Conservation (phyloP, 2,797 vertebrate genomes). For the Spinus olivaceus region DNA sequence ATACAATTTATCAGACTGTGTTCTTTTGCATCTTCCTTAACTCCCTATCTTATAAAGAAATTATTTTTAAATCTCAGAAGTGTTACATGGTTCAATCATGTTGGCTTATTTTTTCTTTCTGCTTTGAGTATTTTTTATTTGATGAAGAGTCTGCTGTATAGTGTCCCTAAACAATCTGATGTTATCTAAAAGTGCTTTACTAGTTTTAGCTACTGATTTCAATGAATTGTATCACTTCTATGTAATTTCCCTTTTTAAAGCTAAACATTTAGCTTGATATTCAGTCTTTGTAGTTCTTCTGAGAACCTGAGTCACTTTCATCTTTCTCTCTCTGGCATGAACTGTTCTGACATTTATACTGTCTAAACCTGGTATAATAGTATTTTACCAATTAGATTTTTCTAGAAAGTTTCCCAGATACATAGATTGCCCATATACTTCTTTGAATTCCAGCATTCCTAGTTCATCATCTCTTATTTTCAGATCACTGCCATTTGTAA, state of each 20-base stretch:
- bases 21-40: background rate
- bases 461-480: background rate
- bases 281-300: background rate
- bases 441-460: background rate
- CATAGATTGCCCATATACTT: fast-evolving
- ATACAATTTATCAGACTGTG: background rate
- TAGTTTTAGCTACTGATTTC: background rate
- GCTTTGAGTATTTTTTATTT: background rate
- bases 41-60: background rate
- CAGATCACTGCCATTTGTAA: background rate
- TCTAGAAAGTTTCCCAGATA: background rate
- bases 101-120: background rate
- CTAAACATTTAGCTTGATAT: background rate
- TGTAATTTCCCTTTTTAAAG: background rate
- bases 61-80: background rate
- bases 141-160: background rate
- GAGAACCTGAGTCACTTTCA: background rate
- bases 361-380: background rate
- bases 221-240: background rate
- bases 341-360: background rate
- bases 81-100: background rate
- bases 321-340: background rate
- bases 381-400: background rate
- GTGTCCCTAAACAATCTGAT: background rate
- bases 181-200: background rate